Evolutionary conservation across 1,140 invertebrate species (phyloP).

Genomic region (Anastatus disparis): DNA sequence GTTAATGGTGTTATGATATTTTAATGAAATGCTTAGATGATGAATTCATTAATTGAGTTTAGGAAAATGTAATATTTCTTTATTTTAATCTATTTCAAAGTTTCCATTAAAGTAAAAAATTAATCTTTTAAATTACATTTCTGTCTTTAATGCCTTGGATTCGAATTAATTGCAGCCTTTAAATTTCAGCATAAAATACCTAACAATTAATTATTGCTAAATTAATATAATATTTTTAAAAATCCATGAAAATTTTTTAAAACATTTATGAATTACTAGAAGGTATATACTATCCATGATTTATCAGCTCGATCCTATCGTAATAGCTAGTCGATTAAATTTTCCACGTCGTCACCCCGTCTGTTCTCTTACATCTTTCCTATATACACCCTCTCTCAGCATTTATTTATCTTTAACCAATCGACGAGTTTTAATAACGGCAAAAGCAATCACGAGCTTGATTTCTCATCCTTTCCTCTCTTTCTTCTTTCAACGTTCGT

Average conservation of each 20-base stretch:
- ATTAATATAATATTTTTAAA: too few species aligned
- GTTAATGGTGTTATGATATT: conserved; percentile 4
- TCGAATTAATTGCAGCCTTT: too few species aligned
- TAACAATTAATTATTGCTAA: conserved; percentile 17
- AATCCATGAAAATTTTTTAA: too few species aligned
- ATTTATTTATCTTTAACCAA: conserved; percentile 49
- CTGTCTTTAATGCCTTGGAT: too few species aligned
- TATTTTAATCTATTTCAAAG: too few species aligned
- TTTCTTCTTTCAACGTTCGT: conserved; percentile 1
- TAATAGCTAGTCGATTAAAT: conserved; percentile 38
- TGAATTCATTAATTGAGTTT: too few species aligned
- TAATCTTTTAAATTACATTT: too few species aligned
- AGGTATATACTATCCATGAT: neutral
- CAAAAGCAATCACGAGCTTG: conserved; percentile 56
- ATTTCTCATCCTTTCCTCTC: conserved; percentile 32
- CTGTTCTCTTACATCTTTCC: conserved; percentile 9
- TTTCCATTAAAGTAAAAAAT: too few species aligned
- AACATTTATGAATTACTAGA: too few species aligned
- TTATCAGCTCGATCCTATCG: conserved; percentile 29
- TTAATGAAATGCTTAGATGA: too few species aligned
- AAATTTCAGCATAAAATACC: neutral
- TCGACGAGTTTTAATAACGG: conserved; percentile 60
- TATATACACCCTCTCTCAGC: neutral
- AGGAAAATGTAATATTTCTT: too few species aligned
- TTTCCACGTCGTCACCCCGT: conserved; percentile 38